phyloP scores from a whole-genome alignment of 2,888 invertebrate genomes.

The Stratiomys singularior region DNA sequence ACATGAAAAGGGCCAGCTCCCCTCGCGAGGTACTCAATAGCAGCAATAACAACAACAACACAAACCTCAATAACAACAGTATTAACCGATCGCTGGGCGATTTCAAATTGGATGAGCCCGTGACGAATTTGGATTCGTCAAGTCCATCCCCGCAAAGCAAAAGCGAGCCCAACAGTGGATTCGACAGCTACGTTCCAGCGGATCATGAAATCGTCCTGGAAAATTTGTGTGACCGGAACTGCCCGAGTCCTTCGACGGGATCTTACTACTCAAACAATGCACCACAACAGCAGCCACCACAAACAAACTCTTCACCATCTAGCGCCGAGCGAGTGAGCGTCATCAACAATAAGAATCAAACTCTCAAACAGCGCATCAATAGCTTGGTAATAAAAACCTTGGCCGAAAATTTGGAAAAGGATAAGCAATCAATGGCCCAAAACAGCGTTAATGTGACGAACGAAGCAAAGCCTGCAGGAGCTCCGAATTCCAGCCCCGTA shows the following conservation, averaged over 20 bases:
- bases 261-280: conserved; percentile 72
- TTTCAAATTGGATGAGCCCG: conserved; percentile 65
- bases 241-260: conserved; percentile 70
- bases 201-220: conserved; percentile 62
- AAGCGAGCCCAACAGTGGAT: conserved; percentile 64
- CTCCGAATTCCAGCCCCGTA: conserved; percentile 57
- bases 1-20: conserved; percentile 23
- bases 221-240: conserved; percentile 65
- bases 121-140: conserved; percentile 59
- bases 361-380: conserved; percentile 88
- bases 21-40: conserved; percentile 17
- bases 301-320: conserved; percentile 4
- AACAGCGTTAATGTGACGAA: conserved; percentile 47
- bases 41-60: conserved; percentile 47
- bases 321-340: conserved; percentile 60
- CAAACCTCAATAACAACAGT: conserved; percentile 51
- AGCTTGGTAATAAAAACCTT: conserved; percentile 87
- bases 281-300: conserved; percentile 66
- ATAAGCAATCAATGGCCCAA: conserved; percentile 61
- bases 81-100: conserved; percentile 54
- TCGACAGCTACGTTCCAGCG: conserved; percentile 63
- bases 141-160: conserved; percentile 55
- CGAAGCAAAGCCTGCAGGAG: conserved; percentile 67
- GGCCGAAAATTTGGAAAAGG: conserved; percentile 81
- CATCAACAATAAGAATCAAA: conserved; percentile 70